A percentile compares a stretch with the other conserved stretches of the same genome.
Conservation (phyloP, 2,888 invertebrate genomes). For the Drosophila macrospina region DNA sequence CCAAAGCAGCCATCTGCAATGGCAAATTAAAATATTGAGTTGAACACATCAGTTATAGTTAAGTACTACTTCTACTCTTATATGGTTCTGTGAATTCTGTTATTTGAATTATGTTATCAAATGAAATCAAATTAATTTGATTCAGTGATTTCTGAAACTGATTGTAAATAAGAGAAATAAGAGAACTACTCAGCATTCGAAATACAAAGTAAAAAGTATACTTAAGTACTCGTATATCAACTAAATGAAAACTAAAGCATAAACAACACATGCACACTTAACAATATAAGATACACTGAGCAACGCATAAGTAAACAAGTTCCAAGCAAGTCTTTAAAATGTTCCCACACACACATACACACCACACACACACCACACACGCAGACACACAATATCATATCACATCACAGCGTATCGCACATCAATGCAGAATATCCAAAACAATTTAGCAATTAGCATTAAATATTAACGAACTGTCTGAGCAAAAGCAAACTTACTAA, state of each 20-base stretch:
- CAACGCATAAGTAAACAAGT: slow-evolving; percentile 61
- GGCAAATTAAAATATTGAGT: slow-evolving; percentile 24
- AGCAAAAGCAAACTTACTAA: slow-evolving; percentile 74
- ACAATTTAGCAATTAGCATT: slow-evolving; percentile 76
- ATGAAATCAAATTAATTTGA: slow-evolving; percentile 19
- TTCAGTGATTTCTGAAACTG: slow-evolving; percentile 34
- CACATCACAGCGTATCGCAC: slow-evolving; percentile 42
- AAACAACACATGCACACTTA: slow-evolving; percentile 35
- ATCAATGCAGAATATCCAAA: slow-evolving; percentile 59
- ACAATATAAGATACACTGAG: slow-evolving; percentile 41
- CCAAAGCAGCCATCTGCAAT: slow-evolving; percentile 13
- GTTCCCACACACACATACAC: slow-evolving; percentile 33
- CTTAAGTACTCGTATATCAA: slow-evolving; percentile 43
- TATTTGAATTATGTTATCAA: slow-evolving; percentile 20
- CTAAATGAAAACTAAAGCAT: slow-evolving; percentile 37
- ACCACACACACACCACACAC: slow-evolving; percentile 9
- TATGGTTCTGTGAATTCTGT: slow-evolving; percentile 8
- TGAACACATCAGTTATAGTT: slow-evolving; percentile 23
- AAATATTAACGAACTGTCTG: slow-evolving; percentile 70
- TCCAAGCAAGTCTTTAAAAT: slow-evolving; percentile 66
- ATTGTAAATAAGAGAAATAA: slow-evolving; percentile 44
- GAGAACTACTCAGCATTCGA: slow-evolving; percentile 14
- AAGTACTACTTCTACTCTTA: not conserved
- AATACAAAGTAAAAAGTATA: slow-evolving; percentile 22
- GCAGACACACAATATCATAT: slow-evolving; percentile 6